A percentile compares a stretch with the other conserved stretches of the same genome.
These are phyloP conservation scores for Pachydiplax longipennis DNA, from an alignment of 2,888 invertebrate species.

Conservation along the genomic window DNA sequence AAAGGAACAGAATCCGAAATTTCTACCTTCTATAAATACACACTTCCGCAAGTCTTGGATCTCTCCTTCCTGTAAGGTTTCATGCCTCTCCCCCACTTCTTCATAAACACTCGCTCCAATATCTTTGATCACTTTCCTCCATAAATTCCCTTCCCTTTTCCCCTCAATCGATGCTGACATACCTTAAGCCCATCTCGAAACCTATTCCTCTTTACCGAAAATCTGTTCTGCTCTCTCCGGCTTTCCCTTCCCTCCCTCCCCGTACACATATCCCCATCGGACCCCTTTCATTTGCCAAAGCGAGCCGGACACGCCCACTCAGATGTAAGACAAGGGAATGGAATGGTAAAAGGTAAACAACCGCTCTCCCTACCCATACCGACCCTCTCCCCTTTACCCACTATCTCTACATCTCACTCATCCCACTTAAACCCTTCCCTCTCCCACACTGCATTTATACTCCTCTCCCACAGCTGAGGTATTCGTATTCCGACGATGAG, in stretches of 20 bases:
- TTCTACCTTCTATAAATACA: not conserved
- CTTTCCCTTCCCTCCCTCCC: not conserved
- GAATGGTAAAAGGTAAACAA: constrained; percentile 36
- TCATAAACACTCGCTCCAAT: not conserved
- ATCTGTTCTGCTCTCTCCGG: not conserved
- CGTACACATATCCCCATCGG: not conserved
- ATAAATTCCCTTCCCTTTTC: not conserved
- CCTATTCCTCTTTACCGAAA: not conserved
- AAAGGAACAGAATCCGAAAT: not conserved
- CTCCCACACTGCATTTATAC: not conserved
- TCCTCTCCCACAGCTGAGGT: not conserved
- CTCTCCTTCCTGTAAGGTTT: not conserved
- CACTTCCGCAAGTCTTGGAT: not conserved
- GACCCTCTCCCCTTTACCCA: not conserved
- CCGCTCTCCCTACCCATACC: not conserved
- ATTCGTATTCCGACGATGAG: too few species aligned
- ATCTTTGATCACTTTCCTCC: not conserved
- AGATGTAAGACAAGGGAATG: constrained; percentile 34
- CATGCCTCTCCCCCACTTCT: not conserved
- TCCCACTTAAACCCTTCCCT: too few species aligned
- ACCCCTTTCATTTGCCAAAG: constrained; percentile 26
- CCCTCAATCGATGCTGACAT: not conserved
- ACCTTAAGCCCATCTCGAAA: not conserved
- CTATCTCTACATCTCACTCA: not conserved
- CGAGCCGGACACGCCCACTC: constrained; percentile 3